These are phyloP conservation scores for Matsumurasca onukii DNA, from an alignment of 1,140 invertebrate genomes.

Conservation along the genomic window DNA sequence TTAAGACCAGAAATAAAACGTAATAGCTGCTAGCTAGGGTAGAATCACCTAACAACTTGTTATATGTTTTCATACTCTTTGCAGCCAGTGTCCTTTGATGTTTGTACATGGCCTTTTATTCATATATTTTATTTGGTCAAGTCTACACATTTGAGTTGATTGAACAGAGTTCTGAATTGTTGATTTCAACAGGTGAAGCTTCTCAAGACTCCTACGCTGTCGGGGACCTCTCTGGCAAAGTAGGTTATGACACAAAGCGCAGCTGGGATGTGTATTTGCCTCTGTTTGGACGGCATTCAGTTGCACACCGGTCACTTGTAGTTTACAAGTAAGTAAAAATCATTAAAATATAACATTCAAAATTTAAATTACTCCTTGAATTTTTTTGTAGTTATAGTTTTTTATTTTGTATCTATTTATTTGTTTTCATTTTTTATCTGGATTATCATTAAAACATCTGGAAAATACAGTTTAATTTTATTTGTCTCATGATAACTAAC, in stretches of 20 bases:
- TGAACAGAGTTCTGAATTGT: background rate
- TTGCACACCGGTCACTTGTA: conserved; percentile 80
- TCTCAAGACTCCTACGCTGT: conserved; percentile 87
- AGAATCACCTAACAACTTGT: too few species aligned
- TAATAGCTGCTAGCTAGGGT: too few species aligned
- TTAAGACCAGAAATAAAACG: too few species aligned
- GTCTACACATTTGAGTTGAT: background rate
- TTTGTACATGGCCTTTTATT: background rate
- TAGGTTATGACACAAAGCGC: conserved; percentile 45
- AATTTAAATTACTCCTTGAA: too few species aligned
- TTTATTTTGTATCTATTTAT: too few species aligned
- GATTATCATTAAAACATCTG: too few species aligned
- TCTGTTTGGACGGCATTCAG: conserved; percentile 74
- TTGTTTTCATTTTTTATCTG: too few species aligned
- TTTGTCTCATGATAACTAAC: too few species aligned
- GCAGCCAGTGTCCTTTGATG: background rate
- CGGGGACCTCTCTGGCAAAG: conserved; percentile 89
- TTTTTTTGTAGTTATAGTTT: too few species aligned
- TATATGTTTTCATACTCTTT: background rate
- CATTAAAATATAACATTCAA: too few species aligned
- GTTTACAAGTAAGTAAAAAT: conserved; percentile 70
- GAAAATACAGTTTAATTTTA: too few species aligned
- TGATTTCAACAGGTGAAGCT: conserved; percentile 56
- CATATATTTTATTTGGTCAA: background rate
- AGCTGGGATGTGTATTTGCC: conserved; percentile 83